phyloP scores from a whole-genome alignment of 2,888 invertebrate genomes.

The Venustoraphidia nigricollis region DNA sequence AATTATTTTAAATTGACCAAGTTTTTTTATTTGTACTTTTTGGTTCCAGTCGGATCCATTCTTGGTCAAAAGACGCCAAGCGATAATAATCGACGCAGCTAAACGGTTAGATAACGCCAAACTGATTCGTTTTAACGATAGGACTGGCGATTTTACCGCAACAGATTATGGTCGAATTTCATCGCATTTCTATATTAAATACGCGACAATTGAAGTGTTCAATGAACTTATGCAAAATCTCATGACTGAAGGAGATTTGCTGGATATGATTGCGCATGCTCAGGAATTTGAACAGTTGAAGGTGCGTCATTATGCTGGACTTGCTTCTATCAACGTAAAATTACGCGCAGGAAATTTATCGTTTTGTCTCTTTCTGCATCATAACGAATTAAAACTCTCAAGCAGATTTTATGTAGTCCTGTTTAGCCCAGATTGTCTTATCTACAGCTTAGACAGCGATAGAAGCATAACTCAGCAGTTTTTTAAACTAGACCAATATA shows the following conservation, averaged over 20 bases:
- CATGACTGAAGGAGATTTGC: slow-evolving; percentile 74
- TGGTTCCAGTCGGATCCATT: slow-evolving; percentile 51
- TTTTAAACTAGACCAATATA: too few species aligned
- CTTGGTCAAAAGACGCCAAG: slow-evolving; percentile 59
- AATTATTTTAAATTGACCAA: background rate
- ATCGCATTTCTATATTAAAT: slow-evolving; percentile 94
- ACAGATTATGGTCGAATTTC: slow-evolving; percentile 91
- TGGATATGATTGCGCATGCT: slow-evolving; percentile 82
- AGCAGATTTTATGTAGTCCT: too few species aligned
- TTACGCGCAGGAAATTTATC: too few species aligned
- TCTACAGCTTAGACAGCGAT: too few species aligned
- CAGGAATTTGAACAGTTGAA: slow-evolving; percentile 94
- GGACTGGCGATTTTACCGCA: slow-evolving; percentile 63
- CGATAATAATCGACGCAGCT: slow-evolving; percentile 67
- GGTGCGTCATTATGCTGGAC: slow-evolving; percentile 27
- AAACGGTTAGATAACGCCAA: slow-evolving; percentile 76
- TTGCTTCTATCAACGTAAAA: background rate
- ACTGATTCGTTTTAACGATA: slow-evolving; percentile 84
- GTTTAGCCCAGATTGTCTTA: too few species aligned
- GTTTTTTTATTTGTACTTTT: slow-evolving; percentile 2
- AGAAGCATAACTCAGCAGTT: too few species aligned
- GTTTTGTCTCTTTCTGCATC: too few species aligned
- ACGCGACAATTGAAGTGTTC: slow-evolving; percentile 86
- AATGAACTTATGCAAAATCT: slow-evolving; percentile 65
- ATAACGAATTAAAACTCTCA: too few species aligned